phyloP scores from a whole-genome alignment of 2,888 invertebrate genomes.

The Rhaphigaster nebulosa region DNA sequence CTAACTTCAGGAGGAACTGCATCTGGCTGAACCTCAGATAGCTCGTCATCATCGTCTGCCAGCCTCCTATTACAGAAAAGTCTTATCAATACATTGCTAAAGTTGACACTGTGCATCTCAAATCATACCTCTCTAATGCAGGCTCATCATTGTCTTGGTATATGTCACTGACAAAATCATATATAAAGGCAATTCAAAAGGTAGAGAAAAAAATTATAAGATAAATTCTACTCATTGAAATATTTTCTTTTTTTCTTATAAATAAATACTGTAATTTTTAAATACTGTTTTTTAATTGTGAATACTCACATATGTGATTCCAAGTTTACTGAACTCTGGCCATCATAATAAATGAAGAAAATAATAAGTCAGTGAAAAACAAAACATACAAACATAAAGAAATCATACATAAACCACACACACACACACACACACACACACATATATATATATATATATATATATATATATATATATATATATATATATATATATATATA shows the following conservation, averaged over 20 bases:
- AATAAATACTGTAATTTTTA: neutral
- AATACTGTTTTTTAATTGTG: conserved; percentile 16
- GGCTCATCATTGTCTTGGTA: conserved; percentile 22
- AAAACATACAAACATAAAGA: conserved; percentile 1
- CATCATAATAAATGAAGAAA: conserved; percentile 48
- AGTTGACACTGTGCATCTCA: neutral
- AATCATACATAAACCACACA: conserved; percentile 42
- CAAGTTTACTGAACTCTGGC: conserved; percentile 53
- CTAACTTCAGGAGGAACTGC: conserved; percentile 96
- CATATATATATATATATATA: too few relatives aligned
- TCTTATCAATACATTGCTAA: conserved; percentile 18
- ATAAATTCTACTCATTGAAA: neutral
- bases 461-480: too few relatives aligned
- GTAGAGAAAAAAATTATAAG: neutral
- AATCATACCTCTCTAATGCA: conserved; percentile 29
- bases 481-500: too few relatives aligned
- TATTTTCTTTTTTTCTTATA: neutral
- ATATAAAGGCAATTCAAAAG: neutral
- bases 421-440: too few relatives aligned
- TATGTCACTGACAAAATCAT: conserved; percentile 40
- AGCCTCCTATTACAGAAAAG: conserved; percentile 74
- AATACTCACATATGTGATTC: conserved; percentile 55
- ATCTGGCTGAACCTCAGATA: conserved; percentile 96
- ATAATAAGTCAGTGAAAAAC: conserved; percentile 6
- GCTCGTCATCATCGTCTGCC: conserved; percentile 94